Percentiles rank a stretch among this genome's conserved stretches.
These are phyloP conservation scores for Brachionus asplanchnoidis DNA, from an alignment of 1,140 invertebrate genomes.

Conservation along the genomic window DNA sequence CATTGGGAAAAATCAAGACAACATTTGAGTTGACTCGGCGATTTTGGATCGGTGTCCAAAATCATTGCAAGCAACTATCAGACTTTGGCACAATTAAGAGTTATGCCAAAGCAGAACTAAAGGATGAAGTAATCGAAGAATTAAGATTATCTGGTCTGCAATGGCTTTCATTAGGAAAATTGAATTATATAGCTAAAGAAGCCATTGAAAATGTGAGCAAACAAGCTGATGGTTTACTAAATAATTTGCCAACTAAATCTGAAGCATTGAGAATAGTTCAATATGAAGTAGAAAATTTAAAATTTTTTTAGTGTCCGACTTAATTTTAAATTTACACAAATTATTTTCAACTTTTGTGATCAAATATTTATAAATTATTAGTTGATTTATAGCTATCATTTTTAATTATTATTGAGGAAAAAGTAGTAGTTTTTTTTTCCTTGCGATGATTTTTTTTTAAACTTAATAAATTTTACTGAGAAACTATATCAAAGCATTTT, in stretches of 20 bases:
- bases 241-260: constrained; percentile 3
- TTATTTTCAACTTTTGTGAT: too few relatives aligned
- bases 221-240: not conserved
- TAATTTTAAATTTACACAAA: too few relatives aligned
- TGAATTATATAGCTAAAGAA: not conserved
- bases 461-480: too few relatives aligned
- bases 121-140: not conserved
- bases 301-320: too few relatives aligned
- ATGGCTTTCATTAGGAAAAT: not conserved
- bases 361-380: too few relatives aligned
- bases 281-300: too few relatives aligned
- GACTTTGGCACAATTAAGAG: not conserved
- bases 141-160: not conserved
- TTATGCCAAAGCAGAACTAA: not conserved
- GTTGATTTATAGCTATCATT: too few relatives aligned
- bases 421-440: too few relatives aligned
- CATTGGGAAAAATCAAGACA: not conserved
- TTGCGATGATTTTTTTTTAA: too few relatives aligned
- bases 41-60: not conserved
- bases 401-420: too few relatives aligned
- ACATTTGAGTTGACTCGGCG: not conserved
- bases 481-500: too few relatives aligned
- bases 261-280: too few relatives aligned
- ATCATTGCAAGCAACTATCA: not conserved
- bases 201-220: not conserved